Conservation (phyloP, 2,797 vertebrate genomes). For the Argyrosomus regius region DNA sequence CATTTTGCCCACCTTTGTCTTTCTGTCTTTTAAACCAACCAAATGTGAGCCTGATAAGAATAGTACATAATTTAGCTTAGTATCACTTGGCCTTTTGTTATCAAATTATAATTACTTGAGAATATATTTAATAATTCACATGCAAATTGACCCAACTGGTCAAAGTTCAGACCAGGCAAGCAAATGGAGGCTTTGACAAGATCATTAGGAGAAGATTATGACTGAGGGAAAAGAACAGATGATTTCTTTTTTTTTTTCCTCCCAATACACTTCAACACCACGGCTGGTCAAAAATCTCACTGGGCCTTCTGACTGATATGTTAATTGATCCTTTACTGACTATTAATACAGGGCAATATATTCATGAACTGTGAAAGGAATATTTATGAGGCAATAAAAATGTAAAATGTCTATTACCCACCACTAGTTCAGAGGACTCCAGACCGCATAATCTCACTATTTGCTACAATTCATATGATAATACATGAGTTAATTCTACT, state of each 20-base stretch:
- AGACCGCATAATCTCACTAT: constrained; percentile 16
- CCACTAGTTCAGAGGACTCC: constrained; percentile 28
- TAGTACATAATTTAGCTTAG: constrained; percentile 15
- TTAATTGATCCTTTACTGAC: constrained; percentile 84
- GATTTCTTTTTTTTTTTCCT: neutral
- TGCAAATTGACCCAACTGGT: constrained; percentile 66
- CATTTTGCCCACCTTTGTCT: neutral
- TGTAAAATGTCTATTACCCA: constrained; percentile 70
- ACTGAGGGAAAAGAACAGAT: constrained; percentile 46
- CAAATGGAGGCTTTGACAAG: constrained; percentile 53
- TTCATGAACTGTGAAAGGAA: constrained; percentile 79
- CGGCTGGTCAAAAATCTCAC: constrained; percentile 60
- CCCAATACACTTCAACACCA: constrained; percentile 25
- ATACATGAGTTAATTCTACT: constrained; percentile 14
- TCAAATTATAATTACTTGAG: constrained; percentile 39
- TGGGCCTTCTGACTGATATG: constrained; percentile 72
- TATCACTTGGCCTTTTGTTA: constrained; percentile 23
- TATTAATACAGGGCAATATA: constrained; percentile 80
- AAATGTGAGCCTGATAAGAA: constrained; percentile 19
- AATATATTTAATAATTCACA: constrained; percentile 77
- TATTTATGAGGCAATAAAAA: constrained; percentile 83
- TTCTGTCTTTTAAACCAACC: constrained; percentile 19
- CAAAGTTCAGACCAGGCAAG: constrained; percentile 65
- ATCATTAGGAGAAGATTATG: constrained; percentile 58
- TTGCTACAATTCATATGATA: constrained; percentile 28